These are phyloP conservation scores for Drosophila teissieri DNA, from an alignment of 1,140 invertebrate genomes.

Conservation along the genomic window DNA sequence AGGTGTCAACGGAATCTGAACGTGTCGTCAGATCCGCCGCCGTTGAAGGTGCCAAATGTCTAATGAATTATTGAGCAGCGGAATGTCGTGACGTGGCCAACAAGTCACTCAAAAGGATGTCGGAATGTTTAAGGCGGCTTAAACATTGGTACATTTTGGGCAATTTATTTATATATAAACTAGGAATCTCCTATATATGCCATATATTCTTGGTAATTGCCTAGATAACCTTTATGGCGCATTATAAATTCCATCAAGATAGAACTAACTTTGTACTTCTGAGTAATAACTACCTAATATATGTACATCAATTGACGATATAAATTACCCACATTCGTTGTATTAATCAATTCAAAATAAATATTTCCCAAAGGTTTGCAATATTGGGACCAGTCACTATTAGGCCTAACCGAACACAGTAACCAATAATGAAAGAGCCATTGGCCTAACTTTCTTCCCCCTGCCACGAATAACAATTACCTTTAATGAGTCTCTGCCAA, in stretches of 20 bases:
- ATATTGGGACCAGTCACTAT: too few species aligned
- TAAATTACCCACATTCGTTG: neutral
- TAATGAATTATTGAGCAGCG: slow-evolving; percentile 51
- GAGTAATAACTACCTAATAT: neutral
- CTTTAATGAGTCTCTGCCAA: slow-evolving; percentile 2
- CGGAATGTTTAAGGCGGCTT: neutral
- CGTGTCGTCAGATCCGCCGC: slow-evolving; percentile 30
- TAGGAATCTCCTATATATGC: too few species aligned
- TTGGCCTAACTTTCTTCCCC: neutral
- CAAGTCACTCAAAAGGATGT: neutral
- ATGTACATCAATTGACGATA: neutral
- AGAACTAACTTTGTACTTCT: neutral
- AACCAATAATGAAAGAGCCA: neutral
- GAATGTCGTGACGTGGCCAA: slow-evolving; percentile 15
- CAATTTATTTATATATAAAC: too few species aligned
- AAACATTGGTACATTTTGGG: too few species aligned
- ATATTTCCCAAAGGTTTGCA: too few species aligned
- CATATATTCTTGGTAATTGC: too few species aligned
- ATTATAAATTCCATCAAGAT: too few species aligned
- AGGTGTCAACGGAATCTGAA: slow-evolving; percentile 42
- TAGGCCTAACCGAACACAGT: too few species aligned
- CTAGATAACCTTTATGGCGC: too few species aligned
- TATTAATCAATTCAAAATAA: too few species aligned
- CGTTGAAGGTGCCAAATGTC: slow-evolving; percentile 38
- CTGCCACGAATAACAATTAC: slow-evolving; percentile 6